Base-by-base conservation (phyloP, 2,888 invertebrate species). In the Xestia c-nigrum region DNA sequence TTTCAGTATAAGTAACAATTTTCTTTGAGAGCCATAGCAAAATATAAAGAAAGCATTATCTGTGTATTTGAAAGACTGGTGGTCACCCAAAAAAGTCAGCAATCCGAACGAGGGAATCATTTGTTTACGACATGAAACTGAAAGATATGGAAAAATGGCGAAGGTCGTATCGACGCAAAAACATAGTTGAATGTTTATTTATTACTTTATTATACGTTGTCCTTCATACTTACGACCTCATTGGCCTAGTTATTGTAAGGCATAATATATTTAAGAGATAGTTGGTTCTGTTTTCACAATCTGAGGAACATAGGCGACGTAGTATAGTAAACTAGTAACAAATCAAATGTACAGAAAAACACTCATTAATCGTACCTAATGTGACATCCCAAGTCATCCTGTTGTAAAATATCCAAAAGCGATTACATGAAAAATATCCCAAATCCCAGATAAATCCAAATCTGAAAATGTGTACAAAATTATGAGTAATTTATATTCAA, bases 331-430 rank as follows among this genome's bases (percentile, higher is more conserved):
- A 59, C 16, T 59, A 31, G 31, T 59, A 47, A 12, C 9, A 46
- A 77, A 40, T 40, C 10, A 79, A 59, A n/a, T 55, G 16, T 52
- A 46, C 21, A 7, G 9, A 31, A 10, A 19, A 52, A 38, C 2
- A n/a, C 4, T 24, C 46, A 10, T 68, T 43, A 10, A 70, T 46
- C 90, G 91, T 92, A 95, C 95, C 95, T 82, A 94, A 91, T 66
- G 96, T 96, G 31, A 96, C 87, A 80, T 96, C 96, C 96, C 96
- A 96, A 79, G 94, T 91, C 96, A 95, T 95, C 67, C 72, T 90
- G 67, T 47, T 72, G 24, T 66, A 74, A 73, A 67, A 65, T 38
- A 67, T n/a, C 19, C 21, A 73, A 83, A 84, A 73, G 57, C 16
- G 57, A 57, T 77, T 38, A 72, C 74, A 74, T 52, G 3, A 47